A percentile compares a stretch with the other conserved stretches of the same genome.
Conservation (phyloP, 23 tunicate genomes). For the Oikopleura vanhoeffeni region DNA sequence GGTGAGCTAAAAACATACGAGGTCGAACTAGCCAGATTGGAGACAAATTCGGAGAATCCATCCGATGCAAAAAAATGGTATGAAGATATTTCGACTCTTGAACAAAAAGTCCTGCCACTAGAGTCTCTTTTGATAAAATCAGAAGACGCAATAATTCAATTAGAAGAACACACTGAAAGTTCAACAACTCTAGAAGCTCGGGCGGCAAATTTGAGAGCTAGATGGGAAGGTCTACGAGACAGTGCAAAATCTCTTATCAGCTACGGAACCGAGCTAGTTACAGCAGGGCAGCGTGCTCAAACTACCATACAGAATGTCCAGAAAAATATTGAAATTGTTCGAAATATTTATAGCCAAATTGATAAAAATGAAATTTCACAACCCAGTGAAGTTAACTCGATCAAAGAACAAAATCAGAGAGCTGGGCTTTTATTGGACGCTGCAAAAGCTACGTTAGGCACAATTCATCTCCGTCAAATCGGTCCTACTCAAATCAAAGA, state of each 20-base stretch:
- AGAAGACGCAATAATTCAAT: not conserved
- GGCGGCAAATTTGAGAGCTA: constrained; percentile 1
- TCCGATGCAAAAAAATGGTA: not conserved
- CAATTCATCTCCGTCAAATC: not conserved
- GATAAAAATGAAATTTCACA: not conserved
- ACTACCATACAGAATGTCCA: not conserved
- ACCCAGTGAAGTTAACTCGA: not conserved
- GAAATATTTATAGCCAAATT: not conserved
- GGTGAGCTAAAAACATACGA: not conserved
- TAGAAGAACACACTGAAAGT: not conserved
- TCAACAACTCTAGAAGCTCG: not conserved
- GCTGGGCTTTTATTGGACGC: constrained; percentile 9
- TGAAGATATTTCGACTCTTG: not conserved
- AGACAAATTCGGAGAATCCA: not conserved
- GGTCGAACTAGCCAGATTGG: not conserved
- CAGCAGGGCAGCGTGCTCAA: not conserved
- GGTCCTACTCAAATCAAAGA: not conserved
- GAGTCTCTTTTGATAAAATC: not conserved
- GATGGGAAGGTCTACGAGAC: not conserved
- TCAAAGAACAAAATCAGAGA: not conserved
- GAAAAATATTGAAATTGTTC: not conserved
- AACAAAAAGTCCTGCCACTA: not conserved
- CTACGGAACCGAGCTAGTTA: not conserved
- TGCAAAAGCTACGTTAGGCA: not conserved
- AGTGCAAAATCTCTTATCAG: not conserved